Conservation (phyloP, 2,888 invertebrate genomes). For the Morinoia aosen region DNA sequence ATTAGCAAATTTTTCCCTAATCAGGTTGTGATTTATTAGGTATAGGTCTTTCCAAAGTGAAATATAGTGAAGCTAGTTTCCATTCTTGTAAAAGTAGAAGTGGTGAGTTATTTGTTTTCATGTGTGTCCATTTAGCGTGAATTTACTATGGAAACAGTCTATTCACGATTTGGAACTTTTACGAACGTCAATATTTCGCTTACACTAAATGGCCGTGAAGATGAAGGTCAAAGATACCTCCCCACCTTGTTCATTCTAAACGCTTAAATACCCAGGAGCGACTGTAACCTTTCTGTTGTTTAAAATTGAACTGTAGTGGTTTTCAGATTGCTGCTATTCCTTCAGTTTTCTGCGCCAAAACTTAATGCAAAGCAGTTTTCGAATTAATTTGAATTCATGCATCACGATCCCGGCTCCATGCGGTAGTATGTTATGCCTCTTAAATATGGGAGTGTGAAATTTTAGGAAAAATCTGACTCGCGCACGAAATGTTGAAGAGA, state of each 20-base stretch:
- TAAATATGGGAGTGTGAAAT: neutral
- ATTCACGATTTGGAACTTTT: neutral
- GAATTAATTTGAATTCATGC: neutral
- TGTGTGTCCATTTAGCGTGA: neutral
- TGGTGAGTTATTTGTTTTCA: neutral
- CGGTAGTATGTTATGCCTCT: neutral
- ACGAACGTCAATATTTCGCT: neutral
- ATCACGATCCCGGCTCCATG: neutral
- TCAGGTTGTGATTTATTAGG: neutral
- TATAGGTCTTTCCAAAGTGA: conserved; percentile 6
- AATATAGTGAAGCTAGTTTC: neutral
- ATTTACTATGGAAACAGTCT: neutral
- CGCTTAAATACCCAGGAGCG: neutral
- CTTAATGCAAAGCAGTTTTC: neutral
- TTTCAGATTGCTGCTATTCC: neutral
- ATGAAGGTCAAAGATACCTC: neutral
- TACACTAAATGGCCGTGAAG: neutral
- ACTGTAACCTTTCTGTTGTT: neutral
- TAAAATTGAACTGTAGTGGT: neutral
- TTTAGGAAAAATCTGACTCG: too few species aligned
- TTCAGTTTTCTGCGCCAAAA: neutral
- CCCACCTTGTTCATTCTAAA: neutral
- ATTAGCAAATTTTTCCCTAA: neutral
- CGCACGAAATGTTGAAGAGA: neutral
- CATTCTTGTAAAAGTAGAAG: neutral